Evolutionary conservation across 2,797 vertebrate genomes (phyloP).

Genomic region (Valencia hispanica): DNA sequence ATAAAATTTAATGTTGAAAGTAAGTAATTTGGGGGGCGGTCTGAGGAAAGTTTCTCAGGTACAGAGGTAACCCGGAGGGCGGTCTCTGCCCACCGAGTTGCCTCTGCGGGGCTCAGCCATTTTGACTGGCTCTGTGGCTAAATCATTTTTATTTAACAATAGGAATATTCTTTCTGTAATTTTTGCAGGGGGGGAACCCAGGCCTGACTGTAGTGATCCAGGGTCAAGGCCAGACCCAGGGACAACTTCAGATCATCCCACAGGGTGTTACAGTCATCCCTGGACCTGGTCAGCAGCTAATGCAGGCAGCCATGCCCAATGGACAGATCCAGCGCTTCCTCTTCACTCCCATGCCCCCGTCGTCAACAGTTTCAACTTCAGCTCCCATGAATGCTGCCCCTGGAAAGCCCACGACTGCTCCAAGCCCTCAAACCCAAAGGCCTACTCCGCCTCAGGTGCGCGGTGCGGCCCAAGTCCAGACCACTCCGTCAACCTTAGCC

Average conservation of each 20-base stretch:
- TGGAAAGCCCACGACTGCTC: conserved; percentile 24
- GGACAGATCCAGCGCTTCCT: conserved; percentile 97
- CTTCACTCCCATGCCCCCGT: conserved; percentile 88
- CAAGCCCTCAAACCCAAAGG: conserved; percentile 36
- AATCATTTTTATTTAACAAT: not conserved
- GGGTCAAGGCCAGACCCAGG: conserved; percentile 97
- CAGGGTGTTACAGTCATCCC: conserved; percentile 95
- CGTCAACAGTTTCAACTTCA: conserved; percentile 46
- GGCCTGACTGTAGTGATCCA: conserved; percentile 98
- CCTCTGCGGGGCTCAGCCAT: no score
- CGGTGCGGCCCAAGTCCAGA: conserved; percentile 58
- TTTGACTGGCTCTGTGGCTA: not conserved
- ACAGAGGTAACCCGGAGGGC: no score
- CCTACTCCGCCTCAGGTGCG: conserved; percentile 36
- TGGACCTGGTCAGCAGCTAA: conserved; percentile 94
- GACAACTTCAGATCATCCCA: conserved; percentile 95
- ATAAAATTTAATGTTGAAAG: no score
- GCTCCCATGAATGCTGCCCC: conserved; percentile 24
- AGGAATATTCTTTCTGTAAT: not conserved
- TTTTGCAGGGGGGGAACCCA: conserved; percentile 89
- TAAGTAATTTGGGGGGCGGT: no score
- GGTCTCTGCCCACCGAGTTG: no score
- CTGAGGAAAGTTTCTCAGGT: no score
- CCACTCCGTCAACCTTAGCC: conserved; percentile 56
- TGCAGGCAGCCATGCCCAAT: conserved; percentile 99